phyloP scores from a whole-genome alignment of 2,797 vertebrate species.

The Poeciliopsis paucimaculata region DNA sequence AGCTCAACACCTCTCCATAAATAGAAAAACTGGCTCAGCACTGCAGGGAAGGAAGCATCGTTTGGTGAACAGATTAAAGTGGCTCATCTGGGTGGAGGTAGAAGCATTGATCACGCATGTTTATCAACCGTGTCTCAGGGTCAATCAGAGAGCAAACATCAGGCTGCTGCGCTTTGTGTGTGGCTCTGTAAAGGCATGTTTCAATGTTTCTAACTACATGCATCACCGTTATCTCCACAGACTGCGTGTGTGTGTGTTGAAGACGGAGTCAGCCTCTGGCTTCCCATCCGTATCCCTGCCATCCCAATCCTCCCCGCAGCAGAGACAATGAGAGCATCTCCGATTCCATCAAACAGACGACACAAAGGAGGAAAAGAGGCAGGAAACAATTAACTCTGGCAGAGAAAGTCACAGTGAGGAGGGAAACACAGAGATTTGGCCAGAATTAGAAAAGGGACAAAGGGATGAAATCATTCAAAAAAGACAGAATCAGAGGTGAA shows the following conservation, averaged over 20 bases:
- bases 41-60: conserved; percentile 72
- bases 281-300: conserved; percentile 51
- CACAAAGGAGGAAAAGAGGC: conserved; percentile 28
- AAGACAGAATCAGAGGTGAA: background rate
- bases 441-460: conserved; percentile 49
- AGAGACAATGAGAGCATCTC: conserved; percentile 45
- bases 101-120: conserved; percentile 9
- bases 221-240: conserved; percentile 31
- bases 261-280: conserved; percentile 50
- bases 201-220: conserved; percentile 34
- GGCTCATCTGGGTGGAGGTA: conserved; percentile 29
- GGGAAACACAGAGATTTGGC: conserved; percentile 20
- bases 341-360: conserved; percentile 59
- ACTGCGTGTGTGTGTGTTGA: conserved; percentile 17
- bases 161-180: conserved; percentile 1
- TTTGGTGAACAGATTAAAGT: conserved; percentile 74
- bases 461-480: conserved; percentile 30
- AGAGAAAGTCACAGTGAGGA: conserved; percentile 32
- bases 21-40: conserved; percentile 72
- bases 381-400: conserved; percentile 65
- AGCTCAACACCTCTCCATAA: conserved; percentile 75
- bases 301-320: conserved; percentile 22
- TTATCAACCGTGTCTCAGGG: conserved; percentile 34
- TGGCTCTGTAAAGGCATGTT: conserved; percentile 10
- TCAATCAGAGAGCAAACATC: conserved; percentile 35